These are phyloP conservation scores for Pseudomyrmex dendroicus DNA, from an alignment of 1,140 invertebrate species.

Conservation along the genomic window DNA sequence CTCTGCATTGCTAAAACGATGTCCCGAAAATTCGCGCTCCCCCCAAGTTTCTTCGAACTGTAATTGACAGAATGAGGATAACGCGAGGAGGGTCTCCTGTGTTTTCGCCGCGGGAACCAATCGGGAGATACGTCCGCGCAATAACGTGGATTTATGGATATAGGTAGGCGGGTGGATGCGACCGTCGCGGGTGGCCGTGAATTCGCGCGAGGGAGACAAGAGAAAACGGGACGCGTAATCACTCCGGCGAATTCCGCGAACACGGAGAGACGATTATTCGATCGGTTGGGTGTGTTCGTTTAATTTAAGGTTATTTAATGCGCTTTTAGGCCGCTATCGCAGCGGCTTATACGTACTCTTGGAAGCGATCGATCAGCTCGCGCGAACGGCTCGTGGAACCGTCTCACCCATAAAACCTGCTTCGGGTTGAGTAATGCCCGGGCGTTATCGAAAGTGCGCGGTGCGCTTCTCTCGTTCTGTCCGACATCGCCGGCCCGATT, in stretches of 20 bases:
- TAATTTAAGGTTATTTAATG: slow-evolving; percentile 85
- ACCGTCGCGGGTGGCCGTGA: slow-evolving; percentile 1
- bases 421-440: slow-evolving; percentile 67
- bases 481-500: slow-evolving; percentile 67
- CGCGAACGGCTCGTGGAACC: slow-evolving; percentile 35
- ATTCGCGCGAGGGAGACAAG: slow-evolving; percentile 9
- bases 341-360: slow-evolving; percentile 61
- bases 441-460: slow-evolving; percentile 71
- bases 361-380: slow-evolving; percentile 67
- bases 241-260: slow-evolving; percentile 76
- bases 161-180: slow-evolving; percentile 71
- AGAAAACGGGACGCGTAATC: slow-evolving; percentile 75
- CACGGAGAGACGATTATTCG: slow-evolving; percentile 75
- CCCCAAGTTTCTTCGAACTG: slow-evolving; percentile 59
- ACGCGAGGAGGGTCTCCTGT: slow-evolving; percentile 18
- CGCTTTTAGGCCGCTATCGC: slow-evolving; percentile 77
- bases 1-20: not conserved
- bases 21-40: not conserved
- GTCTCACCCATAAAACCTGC: slow-evolving; percentile 72
- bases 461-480: slow-evolving; percentile 52
- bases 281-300: slow-evolving; percentile 76
- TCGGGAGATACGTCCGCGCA: slow-evolving; percentile 70
- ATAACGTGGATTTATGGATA: slow-evolving; percentile 81
- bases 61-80: slow-evolving; percentile 75
- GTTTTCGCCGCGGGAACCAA: slow-evolving; percentile 76